Conservation (phyloP, 1,140 invertebrate genomes). For the Babylonia areolata region DNA sequence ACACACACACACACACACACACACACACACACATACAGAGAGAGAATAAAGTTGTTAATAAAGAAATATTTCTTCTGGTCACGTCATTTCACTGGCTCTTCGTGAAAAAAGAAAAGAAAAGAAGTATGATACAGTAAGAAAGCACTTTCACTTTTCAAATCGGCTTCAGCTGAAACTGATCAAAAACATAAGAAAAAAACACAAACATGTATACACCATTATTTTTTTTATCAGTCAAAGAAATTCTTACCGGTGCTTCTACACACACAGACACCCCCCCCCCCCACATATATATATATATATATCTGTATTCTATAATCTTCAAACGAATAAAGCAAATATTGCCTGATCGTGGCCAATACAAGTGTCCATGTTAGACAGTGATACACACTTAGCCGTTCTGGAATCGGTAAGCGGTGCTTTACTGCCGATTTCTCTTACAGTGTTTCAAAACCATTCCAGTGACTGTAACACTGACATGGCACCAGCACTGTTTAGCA, state of each 20-base stretch:
- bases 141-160: too few relatives aligned
- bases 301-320: not conserved
- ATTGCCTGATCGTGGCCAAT: too few relatives aligned
- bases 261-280: not conserved
- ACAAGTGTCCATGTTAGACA: not conserved
- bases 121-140: too few relatives aligned
- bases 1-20: conserved; percentile 20
- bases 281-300: not conserved
- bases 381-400: not conserved
- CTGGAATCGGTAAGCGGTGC: not conserved
- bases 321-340: not conserved
- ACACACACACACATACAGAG: conserved; percentile 16
- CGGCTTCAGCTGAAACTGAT: too few relatives aligned
- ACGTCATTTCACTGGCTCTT: too few relatives aligned
- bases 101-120: too few relatives aligned
- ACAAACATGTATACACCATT: too few relatives aligned
- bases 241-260: too few relatives aligned
- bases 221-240: too few relatives aligned
- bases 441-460: not conserved
- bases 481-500: not conserved
- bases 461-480: not conserved
- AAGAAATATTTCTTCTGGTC: too few relatives aligned
- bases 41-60: too few relatives aligned
- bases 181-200: too few relatives aligned
- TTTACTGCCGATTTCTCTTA: not conserved